These are phyloP conservation scores for Diachasmimorpha longicaudata DNA, from an alignment of 1,140 invertebrate genomes.

Conservation along the genomic window DNA sequence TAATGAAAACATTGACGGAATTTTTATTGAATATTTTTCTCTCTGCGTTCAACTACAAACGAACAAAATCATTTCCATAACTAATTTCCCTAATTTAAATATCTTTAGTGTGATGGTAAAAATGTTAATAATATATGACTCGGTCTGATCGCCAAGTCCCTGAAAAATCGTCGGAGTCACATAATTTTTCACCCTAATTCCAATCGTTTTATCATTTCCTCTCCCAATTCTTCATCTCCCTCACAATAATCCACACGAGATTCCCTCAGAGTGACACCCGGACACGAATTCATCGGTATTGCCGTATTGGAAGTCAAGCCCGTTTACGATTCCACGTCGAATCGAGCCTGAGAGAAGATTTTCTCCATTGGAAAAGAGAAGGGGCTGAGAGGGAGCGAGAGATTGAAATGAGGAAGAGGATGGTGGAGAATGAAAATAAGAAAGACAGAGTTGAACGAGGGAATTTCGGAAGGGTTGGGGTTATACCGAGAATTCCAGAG, in stretches of 20 bases:
- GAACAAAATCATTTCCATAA: too few species aligned
- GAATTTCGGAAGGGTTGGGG: not conserved
- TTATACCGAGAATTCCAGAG: slow-evolving; percentile 1
- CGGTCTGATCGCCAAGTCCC: too few species aligned
- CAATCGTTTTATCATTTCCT: too few species aligned
- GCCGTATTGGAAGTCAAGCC: slow-evolving; percentile 1
- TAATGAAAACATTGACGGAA: too few species aligned
- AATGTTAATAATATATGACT: too few species aligned
- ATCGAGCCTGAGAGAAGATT: slow-evolving; percentile 2
- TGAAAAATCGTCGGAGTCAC: not conserved
- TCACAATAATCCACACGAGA: not conserved
- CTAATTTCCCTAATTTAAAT: too few species aligned
- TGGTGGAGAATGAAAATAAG: not conserved
- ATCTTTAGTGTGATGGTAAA: too few species aligned
- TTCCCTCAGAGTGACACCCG: not conserved
- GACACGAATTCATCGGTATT: not conserved
- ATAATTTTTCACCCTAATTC: not conserved
- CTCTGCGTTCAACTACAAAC: too few species aligned
- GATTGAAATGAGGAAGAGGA: not conserved
- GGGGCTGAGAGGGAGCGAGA: not conserved
- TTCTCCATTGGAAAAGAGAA: not conserved
- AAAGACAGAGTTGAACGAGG: not conserved
- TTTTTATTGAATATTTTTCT: too few species aligned
- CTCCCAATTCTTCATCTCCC: not conserved
- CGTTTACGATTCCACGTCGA: slow-evolving; percentile 3